Percentiles rank a stretch among this genome's conserved stretches.
Conservation (phyloP, 2,113 vertebrate species). For the Carlito syrichta region DNA sequence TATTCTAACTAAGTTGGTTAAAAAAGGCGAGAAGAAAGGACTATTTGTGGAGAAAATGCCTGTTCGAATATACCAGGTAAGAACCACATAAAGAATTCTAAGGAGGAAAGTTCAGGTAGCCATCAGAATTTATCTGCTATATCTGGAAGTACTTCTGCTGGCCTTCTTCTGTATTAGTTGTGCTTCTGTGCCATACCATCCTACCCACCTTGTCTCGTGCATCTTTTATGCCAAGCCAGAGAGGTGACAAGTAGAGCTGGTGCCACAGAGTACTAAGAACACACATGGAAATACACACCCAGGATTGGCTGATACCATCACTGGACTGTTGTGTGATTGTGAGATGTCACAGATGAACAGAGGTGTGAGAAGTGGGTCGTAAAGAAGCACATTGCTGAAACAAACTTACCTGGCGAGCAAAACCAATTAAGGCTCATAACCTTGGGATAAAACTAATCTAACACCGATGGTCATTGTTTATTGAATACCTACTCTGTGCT, state of each 20-base stretch:
- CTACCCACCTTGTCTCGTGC: not conserved
- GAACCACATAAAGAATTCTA: not conserved
- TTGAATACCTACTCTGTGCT: not conserved
- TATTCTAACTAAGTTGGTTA: constrained; percentile 95
- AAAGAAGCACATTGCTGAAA: not conserved
- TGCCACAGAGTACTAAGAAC: not conserved
- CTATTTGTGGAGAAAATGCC: constrained; percentile 99
- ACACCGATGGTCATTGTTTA: not conserved
- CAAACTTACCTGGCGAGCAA: not conserved
- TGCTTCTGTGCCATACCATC: not conserved
- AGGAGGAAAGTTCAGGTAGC: not conserved
- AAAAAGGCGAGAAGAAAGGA: constrained; percentile 98
- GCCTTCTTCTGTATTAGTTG: not conserved
- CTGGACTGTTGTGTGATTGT: not conserved
- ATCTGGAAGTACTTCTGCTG: not conserved
- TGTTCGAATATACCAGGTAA: constrained; percentile 96
- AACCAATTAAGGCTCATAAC: not conserved
- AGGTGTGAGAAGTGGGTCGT: not conserved
- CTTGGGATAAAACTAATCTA: not conserved
- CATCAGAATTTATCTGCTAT: not conserved
- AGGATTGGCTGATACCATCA: no score
- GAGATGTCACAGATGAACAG: not conserved
- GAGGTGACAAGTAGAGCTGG: not conserved
- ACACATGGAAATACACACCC: not conserved
- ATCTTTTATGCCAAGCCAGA: not conserved